These are phyloP conservation scores for Murina feae DNA, from an alignment of 2,113 vertebrate genomes.

Conservation along the genomic window DNA sequence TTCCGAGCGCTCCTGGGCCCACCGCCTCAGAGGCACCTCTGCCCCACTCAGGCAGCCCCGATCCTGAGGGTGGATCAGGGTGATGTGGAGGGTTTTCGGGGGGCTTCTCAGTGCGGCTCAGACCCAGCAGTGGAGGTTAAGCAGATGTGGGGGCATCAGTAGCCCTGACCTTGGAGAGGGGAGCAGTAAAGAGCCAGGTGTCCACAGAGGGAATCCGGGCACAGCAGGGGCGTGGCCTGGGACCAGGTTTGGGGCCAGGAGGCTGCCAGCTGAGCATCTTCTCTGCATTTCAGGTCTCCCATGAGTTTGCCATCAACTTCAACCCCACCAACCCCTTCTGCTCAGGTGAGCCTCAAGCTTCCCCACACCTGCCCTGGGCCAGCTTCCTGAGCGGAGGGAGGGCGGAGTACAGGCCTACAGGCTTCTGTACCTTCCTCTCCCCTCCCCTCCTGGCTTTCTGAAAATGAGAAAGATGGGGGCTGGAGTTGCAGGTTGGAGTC, in stretches of 20 bases:
- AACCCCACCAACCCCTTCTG: conserved; percentile 98
- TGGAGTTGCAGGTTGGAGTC: not conserved
- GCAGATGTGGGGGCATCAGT: not conserved
- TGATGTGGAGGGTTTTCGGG: not conserved
- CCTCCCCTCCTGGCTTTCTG: not conserved
- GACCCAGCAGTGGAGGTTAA: not conserved
- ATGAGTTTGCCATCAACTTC: conserved; percentile 99
- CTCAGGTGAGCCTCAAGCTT: conserved; percentile 85
- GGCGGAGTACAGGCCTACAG: not conserved
- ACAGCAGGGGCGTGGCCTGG: not conserved
- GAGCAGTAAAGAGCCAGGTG: not conserved
- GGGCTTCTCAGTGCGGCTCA: not conserved
- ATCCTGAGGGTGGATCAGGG: fast-evolving
- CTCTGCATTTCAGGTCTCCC: conserved; percentile 89
- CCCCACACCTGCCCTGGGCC: not conserved
- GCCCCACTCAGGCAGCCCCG: not conserved
- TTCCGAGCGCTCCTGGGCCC: not conserved
- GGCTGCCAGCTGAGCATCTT: not conserved
- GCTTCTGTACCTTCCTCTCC: not conserved
- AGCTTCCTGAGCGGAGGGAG: not conserved
- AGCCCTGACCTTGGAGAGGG: not conserved
- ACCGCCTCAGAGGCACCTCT: not conserved
- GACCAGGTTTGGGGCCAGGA: not conserved
- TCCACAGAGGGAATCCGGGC: not conserved
- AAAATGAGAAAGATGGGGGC: not conserved